Conservation (phyloP, 2,113 vertebrate genomes). For the Caranx ignobilis region DNA sequence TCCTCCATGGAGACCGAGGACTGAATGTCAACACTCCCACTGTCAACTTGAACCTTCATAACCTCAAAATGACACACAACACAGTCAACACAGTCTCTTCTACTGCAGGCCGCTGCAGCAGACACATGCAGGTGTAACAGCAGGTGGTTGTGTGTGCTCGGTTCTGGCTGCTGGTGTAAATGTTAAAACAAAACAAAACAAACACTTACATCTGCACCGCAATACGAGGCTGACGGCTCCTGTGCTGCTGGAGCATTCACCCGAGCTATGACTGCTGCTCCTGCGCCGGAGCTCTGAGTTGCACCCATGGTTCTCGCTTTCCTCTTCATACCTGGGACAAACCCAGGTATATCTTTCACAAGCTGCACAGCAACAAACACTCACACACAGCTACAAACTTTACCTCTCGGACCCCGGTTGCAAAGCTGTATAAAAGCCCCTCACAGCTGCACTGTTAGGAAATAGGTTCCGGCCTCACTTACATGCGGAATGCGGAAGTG, state of each 20-base stretch:
- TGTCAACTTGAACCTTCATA: no score
- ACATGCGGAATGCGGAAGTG: constrained; percentile 19
- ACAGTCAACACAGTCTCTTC: no score
- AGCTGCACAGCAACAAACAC: not conserved
- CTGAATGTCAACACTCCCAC: no score
- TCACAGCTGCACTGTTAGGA: not conserved
- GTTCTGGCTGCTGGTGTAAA: no score
- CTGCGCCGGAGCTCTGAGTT: constrained; percentile 6
- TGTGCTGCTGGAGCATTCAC: not conserved
- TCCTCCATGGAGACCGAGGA: no score
- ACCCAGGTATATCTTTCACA: not conserved
- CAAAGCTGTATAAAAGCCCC: no score
- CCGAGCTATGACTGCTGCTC: not conserved
- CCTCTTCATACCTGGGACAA: constrained; percentile 37
- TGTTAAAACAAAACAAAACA: no score
- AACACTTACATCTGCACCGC: constrained; percentile 11
- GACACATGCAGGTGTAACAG: not conserved
- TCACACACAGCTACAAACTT: no score
- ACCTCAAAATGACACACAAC: no score
- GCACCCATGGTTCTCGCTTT: constrained; percentile 49
- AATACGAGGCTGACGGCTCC: not conserved
- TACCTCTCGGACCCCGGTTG: no score
- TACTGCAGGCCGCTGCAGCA: not conserved
- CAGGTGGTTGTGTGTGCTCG: no score
- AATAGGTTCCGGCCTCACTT: no score